Percentiles rank a stretch among this genome's conserved stretches.
Conservation (phyloP, 2,888 invertebrate genomes). For the Synanthedon myopaeformis region DNA sequence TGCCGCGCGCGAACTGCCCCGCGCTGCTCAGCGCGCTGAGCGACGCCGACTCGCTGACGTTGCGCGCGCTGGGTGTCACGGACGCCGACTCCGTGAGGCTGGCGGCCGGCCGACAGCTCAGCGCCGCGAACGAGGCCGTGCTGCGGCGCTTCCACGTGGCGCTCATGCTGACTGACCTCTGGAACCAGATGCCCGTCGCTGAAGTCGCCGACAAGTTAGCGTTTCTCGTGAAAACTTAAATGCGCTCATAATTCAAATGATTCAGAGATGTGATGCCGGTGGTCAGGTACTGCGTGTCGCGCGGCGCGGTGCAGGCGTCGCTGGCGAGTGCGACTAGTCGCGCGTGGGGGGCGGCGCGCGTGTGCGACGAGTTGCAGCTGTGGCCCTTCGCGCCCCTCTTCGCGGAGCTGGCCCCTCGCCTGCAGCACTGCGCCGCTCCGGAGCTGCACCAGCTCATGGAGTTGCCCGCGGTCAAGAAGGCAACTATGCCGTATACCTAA, state of each 20-base stretch:
- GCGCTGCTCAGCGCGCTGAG: too few species aligned
- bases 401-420: slow-evolving; percentile 76
- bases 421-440: slow-evolving; percentile 84
- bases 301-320: slow-evolving; percentile 85
- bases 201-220: slow-evolving; percentile 75
- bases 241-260: background rate
- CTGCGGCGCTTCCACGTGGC: slow-evolving; percentile 87
- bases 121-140: slow-evolving; percentile 42
- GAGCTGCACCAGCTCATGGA: slow-evolving; percentile 88
- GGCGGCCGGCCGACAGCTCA: too few species aligned
- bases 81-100: slow-evolving; percentile 18
- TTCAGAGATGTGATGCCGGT: background rate
- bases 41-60: too few species aligned
- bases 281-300: slow-evolving; percentile 71
- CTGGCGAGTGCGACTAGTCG: slow-evolving; percentile 78
- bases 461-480: slow-evolving; percentile 87
- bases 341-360: slow-evolving; percentile 80
- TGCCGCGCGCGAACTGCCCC: slow-evolving; percentile 16
- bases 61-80: slow-evolving; percentile 5
- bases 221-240: too few species aligned
- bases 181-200: slow-evolving; percentile 76
- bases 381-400: slow-evolving; percentile 87
- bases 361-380: slow-evolving; percentile 84
- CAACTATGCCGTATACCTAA: slow-evolving; percentile 4
- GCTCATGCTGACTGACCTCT: slow-evolving; percentile 84